These are phyloP conservation scores for Saguinus imperator DNA, from an alignment of 2,113 vertebrate genomes.

Conservation along the genomic window DNA sequence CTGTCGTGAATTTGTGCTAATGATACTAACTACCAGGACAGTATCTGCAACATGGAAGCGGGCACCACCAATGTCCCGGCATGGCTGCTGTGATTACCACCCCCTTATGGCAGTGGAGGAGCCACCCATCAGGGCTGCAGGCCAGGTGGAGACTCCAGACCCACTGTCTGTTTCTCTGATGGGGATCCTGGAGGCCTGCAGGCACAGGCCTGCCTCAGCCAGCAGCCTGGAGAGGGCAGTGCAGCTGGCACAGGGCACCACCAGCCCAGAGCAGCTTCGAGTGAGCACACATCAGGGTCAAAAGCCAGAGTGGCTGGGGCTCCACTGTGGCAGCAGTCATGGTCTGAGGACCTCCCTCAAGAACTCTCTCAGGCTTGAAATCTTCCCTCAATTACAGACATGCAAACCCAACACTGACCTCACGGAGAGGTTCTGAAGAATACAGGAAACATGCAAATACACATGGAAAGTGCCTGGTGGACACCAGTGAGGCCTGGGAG, in stretches of 20 bases:
- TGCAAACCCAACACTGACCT: not conserved
- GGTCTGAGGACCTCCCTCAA: not conserved
- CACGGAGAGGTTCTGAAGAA: not conserved
- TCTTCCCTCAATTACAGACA: not conserved
- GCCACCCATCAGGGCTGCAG: fast-evolving
- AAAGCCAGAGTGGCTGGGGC: not conserved
- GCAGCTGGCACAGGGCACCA: not conserved
- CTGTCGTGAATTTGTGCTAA: not conserved
- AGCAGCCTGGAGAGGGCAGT: not conserved
- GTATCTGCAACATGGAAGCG: fast-evolving
- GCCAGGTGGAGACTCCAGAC: not conserved
- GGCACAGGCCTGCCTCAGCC: not conserved
- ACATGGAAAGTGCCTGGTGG: not conserved
- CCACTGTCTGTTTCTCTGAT: not conserved
- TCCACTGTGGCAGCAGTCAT: not conserved
- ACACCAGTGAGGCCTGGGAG: too few species aligned
- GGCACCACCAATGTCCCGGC: not conserved
- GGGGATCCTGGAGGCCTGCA: not conserved
- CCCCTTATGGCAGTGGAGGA: fast-evolving
- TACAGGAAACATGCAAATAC: not conserved
- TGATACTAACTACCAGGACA: fast-evolving
- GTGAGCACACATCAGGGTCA: not conserved
- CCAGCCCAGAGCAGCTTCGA: not conserved
- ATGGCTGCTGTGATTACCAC: not conserved
- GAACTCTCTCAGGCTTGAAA: not conserved